Percentiles rank a stretch among this genome's conserved stretches.
phyloP scores from a whole-genome alignment of 2,113 vertebrate species.

The Erythrolamprus reginae region DNA sequence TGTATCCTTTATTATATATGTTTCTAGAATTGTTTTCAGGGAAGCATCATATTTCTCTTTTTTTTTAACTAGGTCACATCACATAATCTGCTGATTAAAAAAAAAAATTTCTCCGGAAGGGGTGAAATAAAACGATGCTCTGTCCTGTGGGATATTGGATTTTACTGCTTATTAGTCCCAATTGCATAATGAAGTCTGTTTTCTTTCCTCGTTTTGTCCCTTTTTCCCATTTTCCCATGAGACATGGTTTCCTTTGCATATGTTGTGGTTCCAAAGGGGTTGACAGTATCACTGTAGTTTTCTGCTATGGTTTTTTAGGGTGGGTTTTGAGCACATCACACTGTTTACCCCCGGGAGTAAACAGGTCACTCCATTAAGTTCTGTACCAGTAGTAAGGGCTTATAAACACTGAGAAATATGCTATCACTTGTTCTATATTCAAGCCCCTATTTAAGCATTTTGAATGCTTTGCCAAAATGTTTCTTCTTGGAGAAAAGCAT shows the following conservation, averaged over 20 bases:
- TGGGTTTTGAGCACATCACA: background rate
- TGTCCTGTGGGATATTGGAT: background rate
- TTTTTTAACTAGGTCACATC: background rate
- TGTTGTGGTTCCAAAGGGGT: background rate
- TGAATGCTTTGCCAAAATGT: background rate
- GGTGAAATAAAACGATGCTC: background rate
- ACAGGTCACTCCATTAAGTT: background rate
- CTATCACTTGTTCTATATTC: background rate
- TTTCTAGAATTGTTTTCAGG: background rate
- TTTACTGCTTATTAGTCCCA: background rate
- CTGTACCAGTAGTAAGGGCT: too few relatives aligned
- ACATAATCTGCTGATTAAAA: background rate
- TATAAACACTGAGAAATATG: background rate
- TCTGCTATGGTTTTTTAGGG: background rate
- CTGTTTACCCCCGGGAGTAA: background rate
- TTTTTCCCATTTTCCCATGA: background rate
- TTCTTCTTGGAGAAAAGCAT: background rate
- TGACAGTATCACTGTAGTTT: background rate
- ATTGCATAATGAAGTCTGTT: too few relatives aligned
- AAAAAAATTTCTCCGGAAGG: background rate
- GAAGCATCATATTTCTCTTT: background rate
- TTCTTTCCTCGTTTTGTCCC: background rate
- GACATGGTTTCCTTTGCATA: background rate
- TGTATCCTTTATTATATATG: slow-evolving; percentile 79
- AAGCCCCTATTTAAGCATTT: background rate